Percentiles rank a stretch among this genome's conserved stretches.
Conservation (phyloP, 2,113 vertebrate species). For the Caracal caracal region DNA sequence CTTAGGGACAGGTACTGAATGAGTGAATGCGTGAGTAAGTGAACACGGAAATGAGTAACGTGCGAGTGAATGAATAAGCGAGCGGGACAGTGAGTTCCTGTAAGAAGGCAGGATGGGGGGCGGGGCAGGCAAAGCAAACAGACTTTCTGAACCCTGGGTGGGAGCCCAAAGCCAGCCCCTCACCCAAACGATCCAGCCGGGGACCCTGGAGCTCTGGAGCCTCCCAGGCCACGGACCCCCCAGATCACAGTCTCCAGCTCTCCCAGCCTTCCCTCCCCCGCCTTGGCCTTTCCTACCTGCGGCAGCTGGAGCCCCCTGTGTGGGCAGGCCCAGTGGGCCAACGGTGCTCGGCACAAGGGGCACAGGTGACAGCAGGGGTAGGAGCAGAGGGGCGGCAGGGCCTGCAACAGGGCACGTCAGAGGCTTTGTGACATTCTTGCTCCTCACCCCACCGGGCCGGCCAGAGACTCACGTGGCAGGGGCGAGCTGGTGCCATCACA, state of each 20-base stretch:
- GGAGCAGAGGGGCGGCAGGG: constrained; percentile 44
- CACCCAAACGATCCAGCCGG: neutral
- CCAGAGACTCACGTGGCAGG: neutral
- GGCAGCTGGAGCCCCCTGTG: neutral
- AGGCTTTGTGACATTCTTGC: accelerated
- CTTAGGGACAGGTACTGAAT: neutral
- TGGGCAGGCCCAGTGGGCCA: constrained; percentile 45
- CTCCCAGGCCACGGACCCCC: neutral
- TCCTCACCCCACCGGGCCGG: neutral
- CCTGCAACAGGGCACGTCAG: constrained; percentile 36
- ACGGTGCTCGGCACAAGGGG: constrained; percentile 47
- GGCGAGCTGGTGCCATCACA: accelerated
- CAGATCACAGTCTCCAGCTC: neutral
- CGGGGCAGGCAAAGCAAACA: accelerated
- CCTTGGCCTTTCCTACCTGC: constrained; percentile 23
- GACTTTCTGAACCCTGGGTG: neutral
- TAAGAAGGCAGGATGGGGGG: neutral
- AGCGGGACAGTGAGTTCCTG: neutral
- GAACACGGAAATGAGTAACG: accelerated
- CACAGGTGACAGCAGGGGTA: constrained; percentile 54
- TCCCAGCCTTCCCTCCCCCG: accelerated
- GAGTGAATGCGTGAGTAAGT: accelerated
- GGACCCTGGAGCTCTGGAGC: neutral
- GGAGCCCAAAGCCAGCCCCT: neutral
- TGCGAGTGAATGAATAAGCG: neutral